phyloP scores from a whole-genome alignment of 2,888 invertebrate genomes.

The Tyria jacobaeae region DNA sequence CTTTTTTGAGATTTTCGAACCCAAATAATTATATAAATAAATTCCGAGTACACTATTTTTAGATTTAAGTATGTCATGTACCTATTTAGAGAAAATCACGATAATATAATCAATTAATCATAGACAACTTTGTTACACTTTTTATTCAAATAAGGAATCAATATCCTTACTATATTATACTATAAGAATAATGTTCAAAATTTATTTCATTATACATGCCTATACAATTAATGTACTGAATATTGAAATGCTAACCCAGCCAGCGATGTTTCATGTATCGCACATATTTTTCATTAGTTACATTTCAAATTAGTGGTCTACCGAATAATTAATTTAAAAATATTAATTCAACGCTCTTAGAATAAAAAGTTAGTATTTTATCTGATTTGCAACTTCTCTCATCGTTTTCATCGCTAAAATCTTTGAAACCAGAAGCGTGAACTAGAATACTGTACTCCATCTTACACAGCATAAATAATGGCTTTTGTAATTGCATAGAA shows the following conservation, averaged over 20 bases:
- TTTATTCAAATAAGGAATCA: no score
- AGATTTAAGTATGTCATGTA: background rate
- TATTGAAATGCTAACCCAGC: no score
- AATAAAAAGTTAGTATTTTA: background rate
- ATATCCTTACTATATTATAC: no score
- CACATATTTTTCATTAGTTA: no score
- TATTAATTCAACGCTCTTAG: background rate
- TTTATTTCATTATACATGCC: no score
- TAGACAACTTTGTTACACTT: background rate
- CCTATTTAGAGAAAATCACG: background rate
- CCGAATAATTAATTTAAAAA: background rate
- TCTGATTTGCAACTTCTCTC: background rate
- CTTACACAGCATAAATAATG: slow-evolving; percentile 30
- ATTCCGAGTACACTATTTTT: background rate
- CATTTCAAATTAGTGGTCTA: background rate
- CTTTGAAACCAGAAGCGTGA: background rate
- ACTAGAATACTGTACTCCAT: slow-evolving; percentile 1
- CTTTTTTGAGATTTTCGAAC: background rate
- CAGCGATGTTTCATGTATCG: no score
- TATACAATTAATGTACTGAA: background rate
- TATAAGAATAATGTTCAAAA: no score
- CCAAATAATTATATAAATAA: no score
- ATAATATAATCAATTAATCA: background rate
- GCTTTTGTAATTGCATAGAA: slow-evolving; percentile 45
- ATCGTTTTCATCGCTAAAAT: background rate